Conservation (phyloP, 1,140 invertebrate genomes). For the Lasioglossum albipes region DNA sequence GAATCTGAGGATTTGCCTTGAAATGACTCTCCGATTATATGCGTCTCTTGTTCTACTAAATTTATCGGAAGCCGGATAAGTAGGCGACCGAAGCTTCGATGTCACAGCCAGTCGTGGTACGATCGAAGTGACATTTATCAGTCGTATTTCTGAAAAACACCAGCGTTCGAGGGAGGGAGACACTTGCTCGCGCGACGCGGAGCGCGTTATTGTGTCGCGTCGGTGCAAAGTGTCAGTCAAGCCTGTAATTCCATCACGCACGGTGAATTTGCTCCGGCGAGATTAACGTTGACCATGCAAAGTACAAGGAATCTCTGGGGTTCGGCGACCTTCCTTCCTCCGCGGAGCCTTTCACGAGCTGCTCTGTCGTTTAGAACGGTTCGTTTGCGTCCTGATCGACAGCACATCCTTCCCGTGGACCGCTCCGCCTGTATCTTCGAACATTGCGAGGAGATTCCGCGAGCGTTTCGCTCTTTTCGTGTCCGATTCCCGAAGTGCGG, state of each 20-base stretch:
- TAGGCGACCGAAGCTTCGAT: too few relatives aligned
- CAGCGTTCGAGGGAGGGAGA: not conserved
- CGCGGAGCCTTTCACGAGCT: constrained; percentile 5
- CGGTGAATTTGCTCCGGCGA: constrained; percentile 36
- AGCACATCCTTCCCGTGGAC: not conserved
- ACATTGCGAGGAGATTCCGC: not conserved
- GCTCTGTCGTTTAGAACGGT: not conserved
- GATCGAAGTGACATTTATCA: too few relatives aligned
- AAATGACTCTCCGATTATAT: too few relatives aligned
- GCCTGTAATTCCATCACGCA: constrained; percentile 40
- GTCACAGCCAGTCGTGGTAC: too few relatives aligned
- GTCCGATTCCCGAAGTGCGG: not conserved
- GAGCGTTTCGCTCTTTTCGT: not conserved
- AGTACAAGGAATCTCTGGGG: not conserved
- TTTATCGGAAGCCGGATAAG: too few relatives aligned
- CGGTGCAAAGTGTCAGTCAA: constrained; percentile 24
- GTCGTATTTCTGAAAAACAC: not conserved
- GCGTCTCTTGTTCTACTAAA: too few relatives aligned
- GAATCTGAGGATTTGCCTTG: too few relatives aligned
- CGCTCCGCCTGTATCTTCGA: not conserved
- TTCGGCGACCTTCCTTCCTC: constrained; percentile 31
- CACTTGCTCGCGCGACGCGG: too few relatives aligned
- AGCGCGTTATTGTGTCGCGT: not conserved
- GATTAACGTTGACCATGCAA: constrained; percentile 32
- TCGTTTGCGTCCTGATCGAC: constrained; percentile 1